Base-by-base conservation (phyloP, 2,113 vertebrate species). In the Myanophis thanlyinensis region DNA sequence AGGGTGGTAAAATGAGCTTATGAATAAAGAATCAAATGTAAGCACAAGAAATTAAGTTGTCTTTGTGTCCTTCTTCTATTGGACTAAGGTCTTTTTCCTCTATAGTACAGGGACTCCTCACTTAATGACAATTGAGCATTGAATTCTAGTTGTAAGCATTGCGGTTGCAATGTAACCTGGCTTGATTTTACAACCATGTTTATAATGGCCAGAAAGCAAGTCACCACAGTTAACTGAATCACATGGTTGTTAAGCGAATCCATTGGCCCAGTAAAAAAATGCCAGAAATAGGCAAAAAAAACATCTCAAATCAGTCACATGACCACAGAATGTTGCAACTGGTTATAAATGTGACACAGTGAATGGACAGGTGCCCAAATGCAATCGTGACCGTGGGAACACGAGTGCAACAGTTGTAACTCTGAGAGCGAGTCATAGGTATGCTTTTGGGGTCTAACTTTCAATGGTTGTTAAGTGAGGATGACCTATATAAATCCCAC, bases 401-500 rank as follows among this genome's bases (percentile, higher is more conserved):
- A n/a, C 22, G 30, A 67, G 30, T 67, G 62, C 12, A 59, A 9
- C 56, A 59, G 56, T 59, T 59, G 25, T 59, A 59, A 67, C 30
- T 67, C 13, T 67, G 13, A 35, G 62, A 4, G 5, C 1, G 30
- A 35, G 12, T 35, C 12, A 6, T 5, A 67, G 18, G 2, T 67
- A 67, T 35, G 1, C 2, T 67, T 67, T 6, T 0, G 30, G 11
- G 62, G 3, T 67, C 30, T 67, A 67, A 67, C 4, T 67, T 67
- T 67, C 30, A 35, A 67, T 1, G 2, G 5, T n/a, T 5, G 0
- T 67, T 67, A 12, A 35, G 3, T 15, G 12, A 67, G 13, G 30
- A 67, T 2, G 0, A 30, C 1, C 12, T 1, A 0, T 47, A 93
- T 0, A 92, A 0, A 0, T 6, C 3, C 40, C 0, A 0, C 89